A percentile compares a stretch with the other conserved stretches of the same genome.
These are phyloP conservation scores for Equus przewalskii DNA, from an alignment of 2,113 vertebrate genomes.

Conservation along the genomic window DNA sequence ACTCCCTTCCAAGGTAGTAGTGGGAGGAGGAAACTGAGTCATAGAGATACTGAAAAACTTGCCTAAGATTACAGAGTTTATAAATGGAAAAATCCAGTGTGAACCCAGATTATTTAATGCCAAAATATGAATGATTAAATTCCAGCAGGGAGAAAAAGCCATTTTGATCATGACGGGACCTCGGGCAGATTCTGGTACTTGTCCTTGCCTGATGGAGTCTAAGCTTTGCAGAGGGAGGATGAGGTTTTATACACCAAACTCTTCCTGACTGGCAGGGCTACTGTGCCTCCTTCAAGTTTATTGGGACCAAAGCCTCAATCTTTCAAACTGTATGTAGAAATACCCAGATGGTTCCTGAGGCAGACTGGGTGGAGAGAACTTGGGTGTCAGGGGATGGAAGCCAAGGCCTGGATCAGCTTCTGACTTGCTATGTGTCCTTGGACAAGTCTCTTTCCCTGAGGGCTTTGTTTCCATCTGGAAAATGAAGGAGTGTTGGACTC, in stretches of 20 bases:
- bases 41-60: background rate
- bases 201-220: background rate
- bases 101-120: background rate
- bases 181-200: background rate
- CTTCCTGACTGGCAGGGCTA: background rate
- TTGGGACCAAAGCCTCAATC: background rate
- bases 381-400: rapidly evolving
- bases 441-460: background rate
- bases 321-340: background rate
- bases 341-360: background rate
- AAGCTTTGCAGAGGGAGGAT: background rate
- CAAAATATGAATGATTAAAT: background rate
- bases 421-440: background rate
- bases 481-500: background rate
- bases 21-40: background rate
- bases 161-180: background rate
- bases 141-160: background rate
- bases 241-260: background rate
- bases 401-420: background rate
- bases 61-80: background rate
- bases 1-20: background rate
- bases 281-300: background rate
- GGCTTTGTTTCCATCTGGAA: background rate
- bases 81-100: background rate
- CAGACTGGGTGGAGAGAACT: background rate